Conservation (phyloP, 2,113 vertebrate genomes). For the Diadophis punctatus region DNA sequence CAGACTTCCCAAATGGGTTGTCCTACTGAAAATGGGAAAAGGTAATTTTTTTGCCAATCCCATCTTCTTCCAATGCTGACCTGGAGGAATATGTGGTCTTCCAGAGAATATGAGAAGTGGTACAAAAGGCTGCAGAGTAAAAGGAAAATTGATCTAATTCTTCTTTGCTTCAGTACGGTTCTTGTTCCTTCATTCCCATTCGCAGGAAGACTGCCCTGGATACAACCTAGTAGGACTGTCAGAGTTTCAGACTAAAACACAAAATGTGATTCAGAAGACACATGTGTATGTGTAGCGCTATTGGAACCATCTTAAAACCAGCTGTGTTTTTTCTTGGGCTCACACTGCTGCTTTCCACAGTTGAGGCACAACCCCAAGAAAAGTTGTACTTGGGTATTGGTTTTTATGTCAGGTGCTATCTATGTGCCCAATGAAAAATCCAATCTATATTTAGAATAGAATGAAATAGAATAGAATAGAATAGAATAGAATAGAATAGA, state of each 20-base stretch:
- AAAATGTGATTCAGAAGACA: background rate
- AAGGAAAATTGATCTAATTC: background rate
- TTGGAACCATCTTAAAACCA: background rate
- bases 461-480: too few relatives aligned
- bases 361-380: background rate
- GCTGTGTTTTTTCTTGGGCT: background rate
- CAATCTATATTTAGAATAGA: background rate
- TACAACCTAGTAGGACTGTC: background rate
- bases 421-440: background rate
- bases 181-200: background rate
- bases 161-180: background rate
- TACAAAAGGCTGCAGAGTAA: background rate
- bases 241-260: background rate
- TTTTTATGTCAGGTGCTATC: background rate
- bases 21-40: background rate
- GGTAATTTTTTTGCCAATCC: background rate
- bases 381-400: background rate
- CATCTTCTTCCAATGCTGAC: background rate
- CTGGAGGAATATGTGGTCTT: background rate
- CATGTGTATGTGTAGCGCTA: background rate
- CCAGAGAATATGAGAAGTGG: background rate
- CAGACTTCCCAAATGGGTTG: too few relatives aligned
- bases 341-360: background rate
- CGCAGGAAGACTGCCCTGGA: background rate
- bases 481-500: too few relatives aligned